These are phyloP conservation scores for Cylas formicarius DNA, from an alignment of 1,140 invertebrate species.

Conservation along the genomic window DNA sequence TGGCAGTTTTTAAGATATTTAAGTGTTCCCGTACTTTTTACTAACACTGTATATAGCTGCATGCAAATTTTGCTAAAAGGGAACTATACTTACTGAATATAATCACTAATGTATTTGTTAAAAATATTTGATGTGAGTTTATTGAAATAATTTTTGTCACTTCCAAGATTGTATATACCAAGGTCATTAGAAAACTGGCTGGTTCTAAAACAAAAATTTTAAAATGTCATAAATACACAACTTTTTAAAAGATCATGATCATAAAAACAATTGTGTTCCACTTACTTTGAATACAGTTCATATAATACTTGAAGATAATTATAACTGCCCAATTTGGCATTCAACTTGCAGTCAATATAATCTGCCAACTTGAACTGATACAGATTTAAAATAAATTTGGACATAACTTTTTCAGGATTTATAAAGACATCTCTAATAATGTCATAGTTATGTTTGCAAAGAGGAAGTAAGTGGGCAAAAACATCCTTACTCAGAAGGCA, in stretches of 20 bases:
- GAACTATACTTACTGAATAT: conserved; percentile 53
- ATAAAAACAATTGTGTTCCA: conserved; percentile 4
- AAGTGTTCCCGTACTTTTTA: no score
- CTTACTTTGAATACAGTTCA: conserved; percentile 77
- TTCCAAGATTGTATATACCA: conserved; percentile 68
- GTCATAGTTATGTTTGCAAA: conserved; percentile 83
- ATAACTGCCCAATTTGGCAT: conserved; percentile 73
- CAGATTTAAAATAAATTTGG: conserved; percentile 94
- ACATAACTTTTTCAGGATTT: conserved; percentile 97
- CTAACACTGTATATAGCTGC: no score
- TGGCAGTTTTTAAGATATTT: no score
- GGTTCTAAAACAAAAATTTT: conserved; percentile 46
- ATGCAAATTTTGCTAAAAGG: no score
- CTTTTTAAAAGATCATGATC: no score
- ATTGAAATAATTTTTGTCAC: conserved; percentile 69
- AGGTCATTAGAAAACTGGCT: conserved; percentile 67
- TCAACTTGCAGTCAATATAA: conserved; percentile 71
- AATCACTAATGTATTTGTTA: conserved; percentile 48
- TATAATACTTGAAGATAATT: conserved; percentile 83
- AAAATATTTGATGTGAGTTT: conserved; percentile 82
- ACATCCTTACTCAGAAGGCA: conserved; percentile 76
- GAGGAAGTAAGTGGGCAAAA: conserved; percentile 82
- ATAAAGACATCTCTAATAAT: conserved; percentile 90
- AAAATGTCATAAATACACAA: no score
- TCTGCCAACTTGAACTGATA: conserved; percentile 90